These are phyloP conservation scores for Odontesthes bonariensis DNA, from an alignment of 2,113 vertebrate species.

Conservation along the genomic window DNA sequence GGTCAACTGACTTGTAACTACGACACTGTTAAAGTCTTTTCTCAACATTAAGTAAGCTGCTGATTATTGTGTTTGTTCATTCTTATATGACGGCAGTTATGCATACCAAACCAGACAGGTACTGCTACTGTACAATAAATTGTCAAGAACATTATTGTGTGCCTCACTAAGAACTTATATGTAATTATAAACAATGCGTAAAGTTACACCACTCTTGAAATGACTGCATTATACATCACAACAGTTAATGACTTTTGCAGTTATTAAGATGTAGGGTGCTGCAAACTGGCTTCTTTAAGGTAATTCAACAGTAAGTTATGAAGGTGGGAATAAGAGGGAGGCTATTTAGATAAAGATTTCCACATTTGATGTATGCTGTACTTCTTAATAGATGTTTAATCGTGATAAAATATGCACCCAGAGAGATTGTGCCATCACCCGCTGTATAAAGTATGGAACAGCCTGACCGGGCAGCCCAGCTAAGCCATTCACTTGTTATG, in stretches of 20 bases:
- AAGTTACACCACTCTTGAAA: neutral
- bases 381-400: conserved; percentile 46
- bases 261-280: neutral
- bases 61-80: neutral
- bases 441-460: conserved; percentile 39
- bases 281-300: neutral
- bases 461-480: conserved; percentile 38
- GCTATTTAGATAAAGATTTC: neutral
- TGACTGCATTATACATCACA: neutral
- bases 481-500: conserved; percentile 44
- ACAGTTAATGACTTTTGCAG: neutral
- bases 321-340: neutral
- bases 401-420: conserved; percentile 26
- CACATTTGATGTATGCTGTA: conserved; percentile 24
- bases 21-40: neutral
- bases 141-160: neutral
- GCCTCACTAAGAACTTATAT: neutral
- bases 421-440: conserved; percentile 28
- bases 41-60: neutral
- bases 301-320: conserved; percentile 2
- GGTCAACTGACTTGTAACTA: neutral
- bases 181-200: neutral
- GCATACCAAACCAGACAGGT: too few species aligned
- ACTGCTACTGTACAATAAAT: too few species aligned
- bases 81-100: too few species aligned